A percentile compares a stretch with the other conserved stretches of the same genome.
Conservation (phyloP, 2,797 vertebrate genomes). For the Alcedo atthis region DNA sequence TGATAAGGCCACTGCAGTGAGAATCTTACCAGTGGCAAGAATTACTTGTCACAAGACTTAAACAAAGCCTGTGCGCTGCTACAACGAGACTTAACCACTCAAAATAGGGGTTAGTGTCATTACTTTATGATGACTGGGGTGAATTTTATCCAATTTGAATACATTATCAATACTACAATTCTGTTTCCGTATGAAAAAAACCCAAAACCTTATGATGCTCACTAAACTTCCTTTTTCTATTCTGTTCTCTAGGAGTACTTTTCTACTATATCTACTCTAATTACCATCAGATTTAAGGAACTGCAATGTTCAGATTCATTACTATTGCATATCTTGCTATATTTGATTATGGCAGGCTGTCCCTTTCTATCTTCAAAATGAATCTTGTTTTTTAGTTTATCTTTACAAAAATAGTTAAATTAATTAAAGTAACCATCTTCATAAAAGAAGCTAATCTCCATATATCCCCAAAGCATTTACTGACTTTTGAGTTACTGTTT, state of each 20-base stretch:
- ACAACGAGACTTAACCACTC: not conserved
- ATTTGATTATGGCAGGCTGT: not conserved
- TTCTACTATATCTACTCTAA: not conserved
- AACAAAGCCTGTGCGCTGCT: not conserved
- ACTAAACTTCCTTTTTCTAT: not conserved
- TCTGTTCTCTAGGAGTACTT: not conserved
- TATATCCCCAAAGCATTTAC: not conserved
- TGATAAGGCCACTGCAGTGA: not conserved
- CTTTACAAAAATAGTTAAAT: not conserved
- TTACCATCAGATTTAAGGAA: not conserved
- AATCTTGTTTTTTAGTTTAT: not conserved
- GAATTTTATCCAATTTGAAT: not conserved
- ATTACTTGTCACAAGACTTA: not conserved
- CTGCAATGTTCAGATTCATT: not conserved
- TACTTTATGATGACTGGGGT: not conserved
- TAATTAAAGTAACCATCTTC: not conserved
- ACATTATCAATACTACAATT: not conserved
- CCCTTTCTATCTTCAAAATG: not conserved
- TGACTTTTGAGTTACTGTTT: not conserved
- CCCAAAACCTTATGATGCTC: accelerated
- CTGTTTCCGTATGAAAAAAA: not conserved
- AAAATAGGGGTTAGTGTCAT: not conserved
- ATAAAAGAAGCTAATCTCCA: not conserved
- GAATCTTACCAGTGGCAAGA: not conserved
- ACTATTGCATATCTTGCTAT: not conserved